Base-by-base conservation (phyloP, 2,888 invertebrate species). In the Dendrolimus pini region DNA sequence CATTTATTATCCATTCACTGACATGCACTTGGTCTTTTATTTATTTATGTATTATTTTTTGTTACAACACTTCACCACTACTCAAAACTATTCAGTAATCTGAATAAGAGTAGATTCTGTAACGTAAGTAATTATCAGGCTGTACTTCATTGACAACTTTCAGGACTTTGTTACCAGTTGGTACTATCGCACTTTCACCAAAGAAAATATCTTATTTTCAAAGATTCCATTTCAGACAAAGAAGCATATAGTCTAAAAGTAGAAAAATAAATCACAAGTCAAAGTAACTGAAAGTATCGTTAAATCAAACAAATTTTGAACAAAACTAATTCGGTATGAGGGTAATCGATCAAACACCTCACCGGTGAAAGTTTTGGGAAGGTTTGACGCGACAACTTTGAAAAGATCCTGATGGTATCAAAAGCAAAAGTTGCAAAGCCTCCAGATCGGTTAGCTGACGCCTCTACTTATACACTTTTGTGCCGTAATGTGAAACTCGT, bases 401-500 rank as follows among this genome's bases (percentile, higher is more conserved):
- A 62, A 68, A 68, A 69, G 70, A 70, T 68, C 65, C 65, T 58
- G 63, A 65, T 69, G 65, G 69, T 66, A 66, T 74, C 72, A 75
- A 73, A 47, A 74, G 72, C 65, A 63, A 71, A 77, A 75, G 71
- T 75, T 76, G 63, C 60, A 65, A 68, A 66, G 69, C 62, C 66
- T 67, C 65, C 59, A 59, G 66, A 66, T 66, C 65, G 65, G 65
- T 69, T 65, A 62, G 54, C 62, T 61, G 65, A 66, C 65, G 65
- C 62, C 61, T 67, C 61, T 70, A 69, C 70, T 72, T 70, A 73
- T 67, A 72, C 68, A 72, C 68, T 75, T 76, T 73, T 60, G 62
- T 65, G 61, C 60, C 58, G 76, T 72, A 77, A 77, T 70, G 69
- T 64, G 69, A 76, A 74, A 75, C 77, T 78, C 79, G 78, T 79